Evolutionary conservation across 2,797 vertebrate species (phyloP), one percentile per base, ranked within the genome.

Genomic region (Bradypus variegatus): DNA sequence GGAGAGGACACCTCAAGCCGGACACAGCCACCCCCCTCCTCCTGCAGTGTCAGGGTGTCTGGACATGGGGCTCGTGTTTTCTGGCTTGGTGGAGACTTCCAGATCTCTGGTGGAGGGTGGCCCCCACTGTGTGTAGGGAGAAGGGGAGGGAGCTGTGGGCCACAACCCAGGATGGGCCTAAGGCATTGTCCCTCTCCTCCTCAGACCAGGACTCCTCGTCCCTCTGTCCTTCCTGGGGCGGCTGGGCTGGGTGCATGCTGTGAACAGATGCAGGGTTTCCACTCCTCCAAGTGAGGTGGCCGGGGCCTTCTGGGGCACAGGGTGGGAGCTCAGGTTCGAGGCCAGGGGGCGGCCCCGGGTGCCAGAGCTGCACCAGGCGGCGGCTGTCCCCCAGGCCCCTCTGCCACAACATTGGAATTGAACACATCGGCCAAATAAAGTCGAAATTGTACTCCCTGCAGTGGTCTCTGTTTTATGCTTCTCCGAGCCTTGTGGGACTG

Each of bases 391-490:
- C 62, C 82, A 97, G 97, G 98, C 98, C 97, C 98, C 98, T 98
- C 98, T 96, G 98, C 97, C 97, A 95, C 97, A 96, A 98, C 97
- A 97, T 97, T 97, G 97, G 98, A 97, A 98, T 98, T 97, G 97
- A 97, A 98, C 98, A 97, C 98, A 98, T 98, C 98, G 98, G 98
- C 98, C 98, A 98, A 98, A 98, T 98, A 99, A 99, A 99, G 96
- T 95, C 95, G 96, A 97, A 96, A 98, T 98, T 98, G 98, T 97
- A 98, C 97, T 97, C 97, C 95, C 8, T n/a, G 53, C 89, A 0
- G 77, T 90, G 12, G 36, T 25, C 21, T 85, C 55, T 62, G 83
- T 65, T 8, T 48, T 55, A 2, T 3, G 1, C 1, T 25, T 91
- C 31, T 60, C 21, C 3, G 2, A 38, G 10, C 15, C 18, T 0